Conservation (phyloP, 2,113 vertebrate genomes). For the Corydoras maculifer region DNA sequence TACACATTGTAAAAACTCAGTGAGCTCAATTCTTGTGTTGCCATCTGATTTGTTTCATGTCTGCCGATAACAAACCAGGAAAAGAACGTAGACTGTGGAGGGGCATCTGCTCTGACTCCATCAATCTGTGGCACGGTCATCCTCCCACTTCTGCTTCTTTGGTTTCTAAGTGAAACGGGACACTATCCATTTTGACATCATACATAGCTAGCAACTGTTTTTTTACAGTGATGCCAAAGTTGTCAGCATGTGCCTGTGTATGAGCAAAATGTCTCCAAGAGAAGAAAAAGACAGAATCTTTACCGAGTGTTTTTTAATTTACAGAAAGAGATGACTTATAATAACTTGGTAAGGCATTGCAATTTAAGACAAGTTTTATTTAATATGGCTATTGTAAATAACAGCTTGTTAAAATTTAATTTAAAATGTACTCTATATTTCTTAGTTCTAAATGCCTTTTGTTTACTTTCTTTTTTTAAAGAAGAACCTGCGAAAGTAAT, state of each 20-base stretch:
- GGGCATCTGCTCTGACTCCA: conserved; percentile 78
- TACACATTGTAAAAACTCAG: too few relatives aligned
- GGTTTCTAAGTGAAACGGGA: conserved; percentile 77
- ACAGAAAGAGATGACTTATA: too few relatives aligned
- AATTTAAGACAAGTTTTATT: too few relatives aligned
- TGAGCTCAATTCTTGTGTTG: neutral
- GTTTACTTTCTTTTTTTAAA: too few relatives aligned
- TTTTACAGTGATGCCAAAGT: conserved; percentile 20
- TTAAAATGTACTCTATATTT: too few relatives aligned
- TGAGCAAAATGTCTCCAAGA: conserved; percentile 13
- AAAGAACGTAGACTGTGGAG: conserved; percentile 81
- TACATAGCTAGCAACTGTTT: conserved; percentile 5
- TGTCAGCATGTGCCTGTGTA: conserved; percentile 3
- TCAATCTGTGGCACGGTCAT: conserved; percentile 74
- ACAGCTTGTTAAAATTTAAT: too few relatives aligned
- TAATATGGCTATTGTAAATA: too few relatives aligned
- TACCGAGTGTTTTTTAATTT: neutral
- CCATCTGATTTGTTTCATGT: conserved; percentile 23
- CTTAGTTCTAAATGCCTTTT: too few relatives aligned
- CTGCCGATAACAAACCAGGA: conserved; percentile 69
- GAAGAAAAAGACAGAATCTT: conserved; percentile 21
- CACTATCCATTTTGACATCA: conserved; percentile 76
- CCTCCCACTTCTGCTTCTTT: conserved; percentile 79
- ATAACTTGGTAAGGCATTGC: too few relatives aligned
- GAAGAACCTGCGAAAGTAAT: too few relatives aligned